A percentile compares a stretch with the other conserved stretches of the same genome.
phyloP scores from a whole-genome alignment of 2,113 vertebrate genomes.

The Uropsilus gracilis region DNA sequence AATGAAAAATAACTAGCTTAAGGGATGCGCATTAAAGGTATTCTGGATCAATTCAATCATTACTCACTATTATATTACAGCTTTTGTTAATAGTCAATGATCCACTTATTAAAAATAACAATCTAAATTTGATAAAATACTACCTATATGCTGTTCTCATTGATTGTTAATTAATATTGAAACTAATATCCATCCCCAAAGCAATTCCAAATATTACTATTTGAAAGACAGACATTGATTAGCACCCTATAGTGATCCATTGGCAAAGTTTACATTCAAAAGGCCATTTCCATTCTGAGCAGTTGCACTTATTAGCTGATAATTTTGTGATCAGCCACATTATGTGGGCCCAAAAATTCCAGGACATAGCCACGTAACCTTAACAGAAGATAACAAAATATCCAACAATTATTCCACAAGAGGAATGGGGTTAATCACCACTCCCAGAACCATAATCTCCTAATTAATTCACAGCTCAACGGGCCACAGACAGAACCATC shows the following conservation, averaged over 20 bases:
- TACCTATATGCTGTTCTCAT: not conserved
- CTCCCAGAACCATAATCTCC: slow-evolving; percentile 66
- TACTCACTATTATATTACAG: slow-evolving; percentile 30
- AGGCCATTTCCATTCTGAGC: not conserved
- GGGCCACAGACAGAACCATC: slow-evolving; percentile 80
- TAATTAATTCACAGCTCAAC: slow-evolving; percentile 83
- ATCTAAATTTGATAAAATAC: slow-evolving; percentile 23
- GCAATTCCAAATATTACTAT: not conserved
- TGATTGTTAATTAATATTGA: not conserved
- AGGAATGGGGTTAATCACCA: slow-evolving; percentile 70
- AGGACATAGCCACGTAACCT: not conserved
- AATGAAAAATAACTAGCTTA: not conserved
- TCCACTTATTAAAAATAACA: not conserved
- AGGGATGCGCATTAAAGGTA: not conserved
- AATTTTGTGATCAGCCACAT: slow-evolving; percentile 11
- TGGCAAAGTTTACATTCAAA: slow-evolving; percentile 6
- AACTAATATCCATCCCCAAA: not conserved
- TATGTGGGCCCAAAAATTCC: slow-evolving; percentile 9
- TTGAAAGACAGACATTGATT: slow-evolving; percentile 28
- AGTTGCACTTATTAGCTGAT: not conserved
- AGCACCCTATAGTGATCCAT: not conserved
- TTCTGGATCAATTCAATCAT: not conserved
- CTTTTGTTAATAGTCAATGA: not conserved
- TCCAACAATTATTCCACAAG: slow-evolving; percentile 64
- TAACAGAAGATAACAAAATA: not conserved